Evolutionary conservation across 2,113 vertebrate genomes (phyloP).

Genomic region (Pavo muticus): DNA sequence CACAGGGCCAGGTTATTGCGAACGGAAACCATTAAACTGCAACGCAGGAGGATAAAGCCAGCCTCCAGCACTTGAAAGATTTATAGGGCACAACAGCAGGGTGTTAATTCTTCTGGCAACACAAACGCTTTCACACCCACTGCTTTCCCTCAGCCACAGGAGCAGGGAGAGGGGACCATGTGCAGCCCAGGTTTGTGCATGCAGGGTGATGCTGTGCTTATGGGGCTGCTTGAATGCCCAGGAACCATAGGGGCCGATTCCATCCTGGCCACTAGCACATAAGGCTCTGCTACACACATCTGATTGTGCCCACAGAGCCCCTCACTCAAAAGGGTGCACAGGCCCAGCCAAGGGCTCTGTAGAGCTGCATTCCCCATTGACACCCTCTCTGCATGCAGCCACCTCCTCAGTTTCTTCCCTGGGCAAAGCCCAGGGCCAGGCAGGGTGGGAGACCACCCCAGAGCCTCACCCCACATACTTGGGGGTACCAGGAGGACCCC

Average conservation of each 20-base stretch:
- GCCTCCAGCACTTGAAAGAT: constrained; percentile 25
- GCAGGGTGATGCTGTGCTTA: accelerated
- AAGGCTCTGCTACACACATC: neutral
- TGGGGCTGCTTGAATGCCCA: neutral
- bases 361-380: neutral
- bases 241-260: neutral
- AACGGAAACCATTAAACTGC: constrained; percentile 58
- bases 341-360: accelerated
- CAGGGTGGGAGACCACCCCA: neutral
- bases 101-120: constrained; percentile 59
- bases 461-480: neutral
- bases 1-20: constrained; percentile 35
- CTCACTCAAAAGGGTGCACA: neutral
- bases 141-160: neutral
- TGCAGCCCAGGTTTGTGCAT: neutral
- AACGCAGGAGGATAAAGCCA: neutral
- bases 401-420: neutral
- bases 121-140: neutral
- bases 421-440: neutral
- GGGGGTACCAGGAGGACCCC: neutral
- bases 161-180: neutral
- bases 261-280: neutral
- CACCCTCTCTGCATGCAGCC: neutral
- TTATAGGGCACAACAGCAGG: constrained; percentile 36
- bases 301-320: neutral